Evolutionary conservation across 2,113 vertebrate species (phyloP).

Genomic region (Astur gentilis): DNA sequence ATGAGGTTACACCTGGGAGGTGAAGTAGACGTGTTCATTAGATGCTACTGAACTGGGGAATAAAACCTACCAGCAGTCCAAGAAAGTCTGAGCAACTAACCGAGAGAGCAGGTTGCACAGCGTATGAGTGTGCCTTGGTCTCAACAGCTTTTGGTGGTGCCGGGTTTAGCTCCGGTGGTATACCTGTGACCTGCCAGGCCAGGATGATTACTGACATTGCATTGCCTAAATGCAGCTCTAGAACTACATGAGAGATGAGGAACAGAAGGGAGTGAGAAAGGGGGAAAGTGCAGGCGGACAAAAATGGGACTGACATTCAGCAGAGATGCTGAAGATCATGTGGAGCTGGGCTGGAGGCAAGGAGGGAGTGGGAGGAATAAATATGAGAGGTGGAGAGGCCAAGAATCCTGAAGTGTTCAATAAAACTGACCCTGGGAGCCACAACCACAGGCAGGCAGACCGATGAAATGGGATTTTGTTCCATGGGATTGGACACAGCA

Average conservation of each 20-base stretch:
- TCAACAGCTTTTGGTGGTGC: not conserved
- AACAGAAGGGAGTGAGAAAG: not conserved
- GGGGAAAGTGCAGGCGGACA: not conserved
- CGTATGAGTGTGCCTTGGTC: not conserved
- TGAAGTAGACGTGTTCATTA: not conserved
- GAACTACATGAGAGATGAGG: not conserved
- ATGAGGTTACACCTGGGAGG: not conserved
- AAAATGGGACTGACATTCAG: not conserved
- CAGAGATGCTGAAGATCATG: not conserved
- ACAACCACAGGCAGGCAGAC: not conserved
- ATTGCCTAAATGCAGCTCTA: not conserved
- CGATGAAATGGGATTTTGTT: not conserved
- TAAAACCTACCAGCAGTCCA: not conserved
- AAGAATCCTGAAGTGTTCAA: not conserved
- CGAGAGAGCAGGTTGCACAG: not conserved
- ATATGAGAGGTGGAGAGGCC: not conserved
- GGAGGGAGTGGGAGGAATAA: not conserved
- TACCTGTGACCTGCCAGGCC: not conserved
- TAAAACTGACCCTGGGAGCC: not conserved
- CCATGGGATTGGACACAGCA: not conserved
- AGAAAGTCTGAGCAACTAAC: not conserved
- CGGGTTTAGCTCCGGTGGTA: not conserved
- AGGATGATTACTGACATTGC: not conserved
- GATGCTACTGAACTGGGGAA: not conserved
- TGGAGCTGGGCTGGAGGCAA: not conserved